Evolutionary conservation across 1,140 invertebrate species (phyloP), one percentile per base, ranked within the genome.

Genomic region (Sinonovacula constricta): DNA sequence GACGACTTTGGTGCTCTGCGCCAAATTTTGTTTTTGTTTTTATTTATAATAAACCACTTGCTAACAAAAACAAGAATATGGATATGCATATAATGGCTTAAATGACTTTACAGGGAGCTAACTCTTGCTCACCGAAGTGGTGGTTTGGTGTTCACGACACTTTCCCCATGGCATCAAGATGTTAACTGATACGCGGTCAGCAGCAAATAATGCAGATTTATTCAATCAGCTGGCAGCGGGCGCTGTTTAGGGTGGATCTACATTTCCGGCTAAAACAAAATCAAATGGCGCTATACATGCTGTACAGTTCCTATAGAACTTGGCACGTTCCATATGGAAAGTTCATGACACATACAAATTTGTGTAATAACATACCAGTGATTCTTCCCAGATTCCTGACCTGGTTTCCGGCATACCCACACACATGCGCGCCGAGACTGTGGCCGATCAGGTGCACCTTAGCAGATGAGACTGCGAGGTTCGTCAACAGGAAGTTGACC

Each of bases 391-490:
- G 26, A 18, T n/a, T 14, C 2, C 22, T 34, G 22, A 77, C n/a
- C 7, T 28, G 3, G 28, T 34, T 15, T 26, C 59, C 49, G 0
- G 96, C 95, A 87, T 97, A 98, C 0, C 96, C 96, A 67, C 93
- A 94, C 3, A 96, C 91, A 91, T 98, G 96, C 0, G 96, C 96
- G 0, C 96, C 96, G 3, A 98, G 91, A 54, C 95, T 97, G 90
- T 97, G 96, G 0, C 96, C 97, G 79, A 98, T 96, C 39, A 95
- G 93, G 87, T 98, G 96, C 5, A 87, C 12, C 22, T 66, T 59
- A 28, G 57, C 53, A 1, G 53, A n/a, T 1, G 1, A 15, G 22
- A 59, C 34, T 26, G 60, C 66, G 4, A 24, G 36, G 18, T 62
- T 15, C 22, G 30, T 56, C 28, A 18, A n/a, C 3, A 92, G 69